Percentiles rank a stretch among this genome's conserved stretches.
phyloP scores from a whole-genome alignment of 2,113 vertebrate genomes.

The Stegastes partitus region DNA sequence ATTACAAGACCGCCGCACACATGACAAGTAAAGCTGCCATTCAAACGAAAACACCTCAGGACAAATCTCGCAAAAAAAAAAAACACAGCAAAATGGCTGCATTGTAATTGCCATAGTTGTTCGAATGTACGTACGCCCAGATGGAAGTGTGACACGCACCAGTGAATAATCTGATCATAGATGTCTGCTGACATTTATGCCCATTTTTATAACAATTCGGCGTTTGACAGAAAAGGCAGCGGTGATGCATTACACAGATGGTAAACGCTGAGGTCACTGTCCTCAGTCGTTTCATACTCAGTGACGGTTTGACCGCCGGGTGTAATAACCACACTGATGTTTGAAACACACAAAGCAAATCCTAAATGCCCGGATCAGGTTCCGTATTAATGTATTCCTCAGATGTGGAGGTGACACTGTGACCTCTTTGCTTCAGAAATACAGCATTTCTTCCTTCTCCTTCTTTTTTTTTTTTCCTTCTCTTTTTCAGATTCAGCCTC shows the following conservation, averaged over 20 bases:
- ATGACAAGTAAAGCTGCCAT: slow-evolving; percentile 35
- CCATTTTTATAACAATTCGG: slow-evolving; percentile 57
- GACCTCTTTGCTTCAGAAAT: slow-evolving; percentile 55
- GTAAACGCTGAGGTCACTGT: slow-evolving; percentile 61
- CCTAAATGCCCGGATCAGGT: slow-evolving; percentile 42
- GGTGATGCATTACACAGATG: slow-evolving; percentile 69
- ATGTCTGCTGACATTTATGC: slow-evolving; percentile 73
- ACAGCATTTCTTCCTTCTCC: slow-evolving; percentile 6
- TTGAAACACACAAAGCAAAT: slow-evolving; percentile 41
- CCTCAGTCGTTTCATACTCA: slow-evolving; percentile 47
- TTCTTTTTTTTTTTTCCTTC: not conserved
- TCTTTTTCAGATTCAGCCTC: slow-evolving; percentile 27
- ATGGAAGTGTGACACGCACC: slow-evolving; percentile 52
- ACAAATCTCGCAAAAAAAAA: slow-evolving; percentile 28
- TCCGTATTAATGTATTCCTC: slow-evolving; percentile 57
- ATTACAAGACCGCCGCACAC: slow-evolving; percentile 47
- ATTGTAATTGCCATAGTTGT: slow-evolving; percentile 39
- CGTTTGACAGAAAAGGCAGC: slow-evolving; percentile 55
- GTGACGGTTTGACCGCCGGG: slow-evolving; percentile 61
- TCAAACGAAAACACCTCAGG: slow-evolving; percentile 36
- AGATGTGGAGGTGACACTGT: slow-evolving; percentile 57
- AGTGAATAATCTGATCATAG: slow-evolving; percentile 67
- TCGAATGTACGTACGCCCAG: slow-evolving; percentile 52
- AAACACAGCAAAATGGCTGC: slow-evolving; percentile 31
- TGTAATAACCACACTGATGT: slow-evolving; percentile 58